These are phyloP conservation scores for Ostrea denselamellosa DNA, from an alignment of 1,140 invertebrate species.

Conservation along the genomic window DNA sequence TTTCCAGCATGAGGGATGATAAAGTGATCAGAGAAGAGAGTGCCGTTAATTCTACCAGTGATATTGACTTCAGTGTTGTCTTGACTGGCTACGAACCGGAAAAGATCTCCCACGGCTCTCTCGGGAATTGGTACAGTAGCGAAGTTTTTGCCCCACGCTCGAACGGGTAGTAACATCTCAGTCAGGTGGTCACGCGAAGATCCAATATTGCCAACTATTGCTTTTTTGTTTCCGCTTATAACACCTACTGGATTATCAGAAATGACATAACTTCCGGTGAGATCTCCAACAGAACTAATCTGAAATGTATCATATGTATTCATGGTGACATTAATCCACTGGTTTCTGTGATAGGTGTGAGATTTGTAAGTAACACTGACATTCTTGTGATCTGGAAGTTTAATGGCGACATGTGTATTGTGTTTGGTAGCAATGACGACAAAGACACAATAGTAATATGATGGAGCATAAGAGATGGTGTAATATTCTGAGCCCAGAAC, in stretches of 20 bases:
- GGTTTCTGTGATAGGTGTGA: slow-evolving; percentile 50
- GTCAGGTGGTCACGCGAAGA: slow-evolving; percentile 46
- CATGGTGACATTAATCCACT: slow-evolving; percentile 54
- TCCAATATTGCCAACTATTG: slow-evolving; percentile 42
- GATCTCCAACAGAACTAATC: slow-evolving; percentile 45
- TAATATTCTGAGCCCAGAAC: slow-evolving; percentile 65
- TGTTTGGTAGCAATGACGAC: slow-evolving; percentile 48
- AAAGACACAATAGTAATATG: slow-evolving; percentile 48
- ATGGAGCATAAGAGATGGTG: slow-evolving; percentile 56
- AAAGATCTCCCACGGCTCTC: slow-evolving; percentile 45
- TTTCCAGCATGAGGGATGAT: slow-evolving; percentile 40
- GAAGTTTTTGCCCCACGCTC: slow-evolving; percentile 50
- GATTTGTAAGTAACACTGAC: slow-evolving; percentile 48
- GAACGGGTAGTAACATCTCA: slow-evolving; percentile 47
- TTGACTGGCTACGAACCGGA: slow-evolving; percentile 49
- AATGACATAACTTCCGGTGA: slow-evolving; percentile 43
- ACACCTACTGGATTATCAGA: slow-evolving; percentile 37
- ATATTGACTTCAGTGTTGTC: slow-evolving; percentile 50
- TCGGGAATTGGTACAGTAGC: slow-evolving; percentile 50
- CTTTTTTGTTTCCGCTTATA: slow-evolving; percentile 51
- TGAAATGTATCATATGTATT: slow-evolving; percentile 59
- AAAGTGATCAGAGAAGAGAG: neutral
- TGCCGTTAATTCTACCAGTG: neutral
- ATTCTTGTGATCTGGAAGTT: slow-evolving; percentile 43
- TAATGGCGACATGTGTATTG: slow-evolving; percentile 52